These are phyloP conservation scores for Pelobates fuscus DNA, from an alignment of 2,113 vertebrate species.

Conservation along the genomic window DNA sequence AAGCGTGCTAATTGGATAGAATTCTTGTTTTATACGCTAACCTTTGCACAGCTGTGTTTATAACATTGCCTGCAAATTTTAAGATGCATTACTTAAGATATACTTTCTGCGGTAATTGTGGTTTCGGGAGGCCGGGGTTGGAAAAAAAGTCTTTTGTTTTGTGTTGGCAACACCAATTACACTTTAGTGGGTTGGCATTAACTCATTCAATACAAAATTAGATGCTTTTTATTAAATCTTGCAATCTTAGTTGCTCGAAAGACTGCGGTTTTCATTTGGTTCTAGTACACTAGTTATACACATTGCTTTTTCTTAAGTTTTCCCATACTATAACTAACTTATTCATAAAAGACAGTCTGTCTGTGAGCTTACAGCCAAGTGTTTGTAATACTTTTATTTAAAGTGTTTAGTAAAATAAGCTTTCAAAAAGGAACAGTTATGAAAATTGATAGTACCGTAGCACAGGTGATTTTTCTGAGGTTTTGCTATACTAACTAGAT, in stretches of 20 bases:
- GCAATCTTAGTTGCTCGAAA: neutral
- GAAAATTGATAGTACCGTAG: too few species aligned
- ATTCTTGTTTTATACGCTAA: slow-evolving; percentile 54
- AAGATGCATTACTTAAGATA: slow-evolving; percentile 52
- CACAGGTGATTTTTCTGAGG: too few species aligned
- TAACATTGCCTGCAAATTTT: slow-evolving; percentile 55
- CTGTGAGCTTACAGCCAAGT: too few species aligned
- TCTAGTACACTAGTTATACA: neutral
- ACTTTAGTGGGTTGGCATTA: slow-evolving; percentile 36
- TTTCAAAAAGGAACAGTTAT: too few species aligned
- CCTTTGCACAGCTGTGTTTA: slow-evolving; percentile 62
- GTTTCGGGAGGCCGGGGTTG: slow-evolving; percentile 50
- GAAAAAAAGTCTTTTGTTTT: slow-evolving; percentile 52
- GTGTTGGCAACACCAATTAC: slow-evolving; percentile 34
- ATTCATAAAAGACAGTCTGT: too few species aligned
- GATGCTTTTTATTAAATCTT: slow-evolving; percentile 20
- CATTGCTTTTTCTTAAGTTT: neutral
- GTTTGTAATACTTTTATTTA: too few species aligned
- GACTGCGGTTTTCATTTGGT: neutral
- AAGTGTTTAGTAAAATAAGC: too few species aligned
- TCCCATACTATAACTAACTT: too few species aligned
- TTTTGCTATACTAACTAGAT: too few species aligned
- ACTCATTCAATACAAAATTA: slow-evolving; percentile 32
- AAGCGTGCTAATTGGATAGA: slow-evolving; percentile 55
- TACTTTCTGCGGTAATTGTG: slow-evolving; percentile 53